Evolutionary conservation across 1,140 invertebrate species (phyloP).

Genomic region (Bombus soroeensis): DNA sequence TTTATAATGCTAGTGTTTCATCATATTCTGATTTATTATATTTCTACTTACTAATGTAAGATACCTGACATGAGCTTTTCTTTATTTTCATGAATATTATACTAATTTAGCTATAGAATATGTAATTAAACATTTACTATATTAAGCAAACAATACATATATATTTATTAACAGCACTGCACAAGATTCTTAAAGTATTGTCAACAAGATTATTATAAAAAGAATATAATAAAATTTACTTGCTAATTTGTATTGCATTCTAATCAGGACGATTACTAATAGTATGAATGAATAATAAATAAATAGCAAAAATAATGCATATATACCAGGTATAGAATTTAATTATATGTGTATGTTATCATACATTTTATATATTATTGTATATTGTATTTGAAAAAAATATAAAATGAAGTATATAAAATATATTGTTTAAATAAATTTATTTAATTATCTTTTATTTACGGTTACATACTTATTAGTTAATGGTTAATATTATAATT

Average conservation of each 20-base stretch:
- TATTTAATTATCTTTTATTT: not conserved
- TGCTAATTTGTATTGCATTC: not conserved
- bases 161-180: conserved; percentile 38
- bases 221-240: conserved; percentile 2
- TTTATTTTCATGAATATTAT: not conserved
- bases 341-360: conserved; percentile 17
- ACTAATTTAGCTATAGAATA: not conserved
- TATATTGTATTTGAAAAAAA: conserved; percentile 20
- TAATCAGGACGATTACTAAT: not conserved
- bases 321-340: not conserved
- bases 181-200: conserved; percentile 30
- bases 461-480: not conserved
- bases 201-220: conserved; percentile 5
- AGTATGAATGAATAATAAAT: not conserved
- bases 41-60: not conserved
- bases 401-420: conserved; percentile 16
- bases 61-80: not conserved
- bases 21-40: not conserved
- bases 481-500: not conserved
- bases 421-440: not conserved
- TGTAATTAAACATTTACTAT: not conserved
- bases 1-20: not conserved
- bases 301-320: conserved; percentile 7
- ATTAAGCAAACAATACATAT: conserved; percentile 3
- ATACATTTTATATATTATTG: conserved; percentile 30